phyloP scores from a whole-genome alignment of 23 tunicate genomes.

The Styela clava region DNA sequence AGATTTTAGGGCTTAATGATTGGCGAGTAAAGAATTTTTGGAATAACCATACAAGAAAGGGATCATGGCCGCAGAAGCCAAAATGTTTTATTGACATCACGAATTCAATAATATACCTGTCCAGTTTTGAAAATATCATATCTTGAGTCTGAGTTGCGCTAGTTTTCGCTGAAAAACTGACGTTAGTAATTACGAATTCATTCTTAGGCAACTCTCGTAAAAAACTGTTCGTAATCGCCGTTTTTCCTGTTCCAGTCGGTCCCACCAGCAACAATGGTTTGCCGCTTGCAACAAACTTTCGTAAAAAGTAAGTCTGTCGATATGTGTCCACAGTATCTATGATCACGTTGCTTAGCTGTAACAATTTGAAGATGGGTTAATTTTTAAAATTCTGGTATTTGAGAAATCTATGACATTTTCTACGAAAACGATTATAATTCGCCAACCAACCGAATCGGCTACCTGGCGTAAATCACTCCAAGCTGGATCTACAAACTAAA shows the following conservation, averaged over 20 bases:
- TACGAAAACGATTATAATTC: too few relatives aligned
- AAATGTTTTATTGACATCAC: too few relatives aligned
- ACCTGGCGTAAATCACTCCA: too few relatives aligned
- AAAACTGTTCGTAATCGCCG: constrained; percentile 74
- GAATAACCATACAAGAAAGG: too few relatives aligned
- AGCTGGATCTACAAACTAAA: too few relatives aligned
- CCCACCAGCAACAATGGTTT: constrained; percentile 69
- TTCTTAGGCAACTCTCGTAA: constrained; percentile 62
- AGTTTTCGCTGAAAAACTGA: constrained; percentile 86
- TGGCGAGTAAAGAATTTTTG: too few relatives aligned
- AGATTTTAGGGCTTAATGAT: too few relatives aligned
- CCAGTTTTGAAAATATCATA: constrained; percentile 80
- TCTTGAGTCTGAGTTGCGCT: constrained; percentile 86
- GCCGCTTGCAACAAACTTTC: constrained; percentile 40
- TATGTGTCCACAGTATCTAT: constrained; percentile 85
- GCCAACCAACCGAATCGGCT: background rate
- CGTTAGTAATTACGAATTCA: constrained; percentile 52
- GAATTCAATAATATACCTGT: too few relatives aligned
- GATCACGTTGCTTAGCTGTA: constrained; percentile 72
- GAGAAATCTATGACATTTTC: too few relatives aligned
- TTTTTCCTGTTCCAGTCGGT: constrained; percentile 86
- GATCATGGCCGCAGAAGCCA: too few relatives aligned
- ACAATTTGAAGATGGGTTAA: background rate
- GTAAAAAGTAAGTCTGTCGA: constrained; percentile 64
- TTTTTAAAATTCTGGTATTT: too few relatives aligned